A percentile compares a stretch with the other conserved stretches of the same genome.
These are phyloP conservation scores for Zingel zingel DNA, from an alignment of 2,113 vertebrate genomes.

Conservation along the genomic window DNA sequence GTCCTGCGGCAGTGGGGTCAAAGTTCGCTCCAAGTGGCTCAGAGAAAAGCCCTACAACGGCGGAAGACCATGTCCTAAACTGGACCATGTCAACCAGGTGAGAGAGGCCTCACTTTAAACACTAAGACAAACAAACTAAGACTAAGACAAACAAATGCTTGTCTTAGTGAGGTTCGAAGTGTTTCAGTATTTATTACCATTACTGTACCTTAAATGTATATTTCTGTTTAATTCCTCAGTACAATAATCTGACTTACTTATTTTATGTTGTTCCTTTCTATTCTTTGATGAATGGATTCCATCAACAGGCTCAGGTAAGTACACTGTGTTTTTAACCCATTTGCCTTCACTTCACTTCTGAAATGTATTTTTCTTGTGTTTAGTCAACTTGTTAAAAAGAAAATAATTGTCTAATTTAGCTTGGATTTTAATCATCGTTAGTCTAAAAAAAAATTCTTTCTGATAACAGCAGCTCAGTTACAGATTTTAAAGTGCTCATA, in stretches of 20 bases:
- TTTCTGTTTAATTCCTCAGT: neutral
- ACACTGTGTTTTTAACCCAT: neutral
- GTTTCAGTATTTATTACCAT: neutral
- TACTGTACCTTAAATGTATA: neutral
- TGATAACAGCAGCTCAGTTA: neutral
- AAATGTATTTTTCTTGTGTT: neutral
- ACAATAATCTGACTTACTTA: slow-evolving; percentile 5
- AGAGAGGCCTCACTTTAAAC: slow-evolving; percentile 28
- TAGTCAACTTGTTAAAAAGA: neutral
- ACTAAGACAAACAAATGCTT: neutral
- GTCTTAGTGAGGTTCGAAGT: neutral
- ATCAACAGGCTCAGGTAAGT: slow-evolving; percentile 82
- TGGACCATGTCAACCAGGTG: slow-evolving; percentile 98
- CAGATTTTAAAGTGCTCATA: neutral
- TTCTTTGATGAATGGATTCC: slow-evolving; percentile 27
- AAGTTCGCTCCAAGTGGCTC: slow-evolving; percentile 98
- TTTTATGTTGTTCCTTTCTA: slow-evolving; percentile 26
- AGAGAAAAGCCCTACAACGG: slow-evolving; percentile 98
- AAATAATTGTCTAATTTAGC: neutral
- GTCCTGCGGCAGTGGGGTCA: slow-evolving; percentile 97
- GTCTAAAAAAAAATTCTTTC: neutral
- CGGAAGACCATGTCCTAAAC: slow-evolving; percentile 95
- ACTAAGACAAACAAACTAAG: neutral
- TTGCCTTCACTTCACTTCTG: neutral
- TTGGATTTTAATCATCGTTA: neutral